Evolutionary conservation across 1,140 invertebrate species (phyloP).

Genomic region (Bursaphelenchus mucronatus): DNA sequence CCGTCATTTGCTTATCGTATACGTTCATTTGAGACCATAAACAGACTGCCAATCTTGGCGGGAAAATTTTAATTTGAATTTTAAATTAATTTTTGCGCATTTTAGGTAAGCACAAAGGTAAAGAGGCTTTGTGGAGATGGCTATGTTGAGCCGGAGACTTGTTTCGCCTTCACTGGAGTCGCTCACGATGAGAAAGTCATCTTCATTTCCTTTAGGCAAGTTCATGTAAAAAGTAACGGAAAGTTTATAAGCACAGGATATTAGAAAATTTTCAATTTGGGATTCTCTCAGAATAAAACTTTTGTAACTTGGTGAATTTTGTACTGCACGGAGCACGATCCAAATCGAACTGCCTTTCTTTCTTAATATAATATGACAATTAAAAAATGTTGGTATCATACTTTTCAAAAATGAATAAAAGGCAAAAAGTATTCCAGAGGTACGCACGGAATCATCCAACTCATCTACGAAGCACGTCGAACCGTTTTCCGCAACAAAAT

Average conservation of each 20-base stretch:
- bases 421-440: conserved; percentile 19
- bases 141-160: conserved; percentile 27
- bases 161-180: conserved; percentile 42
- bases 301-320: too few relatives aligned
- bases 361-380: too few relatives aligned
- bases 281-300: too few relatives aligned
- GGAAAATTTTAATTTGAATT: not conserved
- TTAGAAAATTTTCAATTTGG: too few relatives aligned
- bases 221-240: not conserved
- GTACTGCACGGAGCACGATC: too few relatives aligned
- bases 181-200: conserved; percentile 29
- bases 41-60: too few relatives aligned
- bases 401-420: conserved; percentile 8
- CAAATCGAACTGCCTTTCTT: too few relatives aligned
- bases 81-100: not conserved
- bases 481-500: conserved; percentile 23
- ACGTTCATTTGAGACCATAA: too few relatives aligned
- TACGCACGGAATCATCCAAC: conserved; percentile 46
- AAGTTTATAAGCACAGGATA: too few relatives aligned
- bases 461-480: conserved; percentile 30
- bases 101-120: conserved; percentile 25
- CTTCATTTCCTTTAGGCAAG: conserved; percentile 34
- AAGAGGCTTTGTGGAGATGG: conserved; percentile 27
- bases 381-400: not conserved
- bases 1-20: too few relatives aligned